Evolutionary conservation across 2,113 vertebrate genomes (phyloP).

Genomic region (Austrofundulus limnaeus): DNA sequence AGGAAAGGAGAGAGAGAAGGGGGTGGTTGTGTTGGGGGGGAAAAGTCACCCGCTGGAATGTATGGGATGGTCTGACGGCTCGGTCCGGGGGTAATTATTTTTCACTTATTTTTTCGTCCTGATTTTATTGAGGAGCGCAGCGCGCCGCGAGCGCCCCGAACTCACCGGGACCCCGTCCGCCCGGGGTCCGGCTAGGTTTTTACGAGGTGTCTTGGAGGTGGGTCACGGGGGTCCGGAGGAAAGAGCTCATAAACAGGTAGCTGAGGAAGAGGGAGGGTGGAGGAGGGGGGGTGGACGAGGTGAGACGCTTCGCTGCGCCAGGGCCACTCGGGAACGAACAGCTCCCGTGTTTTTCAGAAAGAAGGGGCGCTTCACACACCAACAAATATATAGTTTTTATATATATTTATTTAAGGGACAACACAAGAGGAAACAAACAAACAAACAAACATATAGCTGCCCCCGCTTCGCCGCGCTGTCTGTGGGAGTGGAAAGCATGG

Average conservation of each 20-base stretch:
- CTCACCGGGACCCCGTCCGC: constrained; percentile 78
- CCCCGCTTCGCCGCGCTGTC: constrained; percentile 61
- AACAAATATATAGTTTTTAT: too few species aligned
- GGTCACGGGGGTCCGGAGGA: constrained; percentile 86
- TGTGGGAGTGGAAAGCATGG: constrained; percentile 83
- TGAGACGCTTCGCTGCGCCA: constrained; percentile 78
- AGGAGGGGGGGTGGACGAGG: constrained; percentile 71
- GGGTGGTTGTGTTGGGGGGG: background rate
- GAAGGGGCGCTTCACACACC: too few species aligned
- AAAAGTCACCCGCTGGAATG: constrained; percentile 72
- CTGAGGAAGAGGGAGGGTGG: constrained; percentile 68
- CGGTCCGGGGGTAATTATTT: constrained; percentile 88
- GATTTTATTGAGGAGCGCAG: constrained; percentile 90
- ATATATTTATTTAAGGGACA: background rate
- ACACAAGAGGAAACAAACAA: background rate
- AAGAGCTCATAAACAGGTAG: constrained; percentile 86
- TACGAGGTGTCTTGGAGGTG: constrained; percentile 91
- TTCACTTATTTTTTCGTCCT: constrained; percentile 93
- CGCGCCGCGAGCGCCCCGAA: constrained; percentile 73
- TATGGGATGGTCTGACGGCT: constrained; percentile 79
- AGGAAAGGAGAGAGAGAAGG: too few species aligned
- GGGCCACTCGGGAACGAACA: constrained; percentile 73
- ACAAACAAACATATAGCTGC: constrained; percentile 33
- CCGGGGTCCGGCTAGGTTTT: constrained; percentile 83
- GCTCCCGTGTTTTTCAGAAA: too few species aligned